Evolutionary conservation across 1,140 invertebrate species (phyloP).

Genomic region (Penaeus indicus): DNA sequence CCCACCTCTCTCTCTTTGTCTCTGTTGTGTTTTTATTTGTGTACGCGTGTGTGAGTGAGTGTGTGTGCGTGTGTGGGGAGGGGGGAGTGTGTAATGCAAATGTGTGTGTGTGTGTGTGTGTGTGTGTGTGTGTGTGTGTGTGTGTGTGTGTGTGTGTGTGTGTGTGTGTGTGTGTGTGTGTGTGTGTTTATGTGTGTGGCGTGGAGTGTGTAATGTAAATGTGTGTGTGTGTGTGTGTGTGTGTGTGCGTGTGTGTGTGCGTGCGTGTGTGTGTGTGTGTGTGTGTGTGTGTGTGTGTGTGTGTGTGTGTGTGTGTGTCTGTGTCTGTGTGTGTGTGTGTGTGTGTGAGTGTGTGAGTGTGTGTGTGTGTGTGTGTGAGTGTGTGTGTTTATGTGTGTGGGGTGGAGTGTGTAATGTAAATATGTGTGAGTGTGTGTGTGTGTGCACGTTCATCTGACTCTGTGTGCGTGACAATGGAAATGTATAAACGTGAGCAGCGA

Average conservation of each 20-base stretch:
- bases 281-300: not conserved
- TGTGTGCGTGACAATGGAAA: slow-evolving; percentile 3
- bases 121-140: no score
- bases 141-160: not conserved
- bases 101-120: no score
- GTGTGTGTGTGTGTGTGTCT: not conserved
- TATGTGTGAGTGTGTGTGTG: not conserved
- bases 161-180: not conserved
- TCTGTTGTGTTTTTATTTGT: not conserved
- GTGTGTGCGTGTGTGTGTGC: not conserved
- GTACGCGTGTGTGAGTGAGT: not conserved
- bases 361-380: not conserved
- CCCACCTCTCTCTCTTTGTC: not conserved
- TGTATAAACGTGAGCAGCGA: not conserved
- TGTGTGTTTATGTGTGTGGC: not conserved
- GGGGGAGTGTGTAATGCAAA: no score
- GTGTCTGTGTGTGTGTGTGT: not conserved
- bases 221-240: not conserved
- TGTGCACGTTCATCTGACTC: not conserved
- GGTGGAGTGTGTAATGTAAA: not conserved
- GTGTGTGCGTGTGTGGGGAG: no score
- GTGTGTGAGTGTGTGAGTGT: slow-evolving; percentile 5
- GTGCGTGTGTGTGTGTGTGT: not conserved
- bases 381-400: slow-evolving; percentile 14
- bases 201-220: not conserved